A percentile compares a stretch with the other conserved stretches of the same genome.
Evolutionary conservation across 2,113 vertebrate species (phyloP).

Genomic region (Chrysemys picta): DNA sequence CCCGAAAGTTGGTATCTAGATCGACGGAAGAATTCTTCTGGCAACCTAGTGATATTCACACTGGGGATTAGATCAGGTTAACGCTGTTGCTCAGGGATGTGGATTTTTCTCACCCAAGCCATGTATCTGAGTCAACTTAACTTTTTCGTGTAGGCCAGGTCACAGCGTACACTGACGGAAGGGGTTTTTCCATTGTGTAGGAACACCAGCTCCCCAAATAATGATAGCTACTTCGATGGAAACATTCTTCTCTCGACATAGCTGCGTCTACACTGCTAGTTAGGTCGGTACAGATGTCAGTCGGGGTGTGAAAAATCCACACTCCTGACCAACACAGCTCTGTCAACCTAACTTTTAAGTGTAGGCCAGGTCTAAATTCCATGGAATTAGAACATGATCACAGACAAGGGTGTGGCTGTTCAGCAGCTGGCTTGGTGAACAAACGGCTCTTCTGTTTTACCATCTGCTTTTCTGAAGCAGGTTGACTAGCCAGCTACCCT

Average conservation of each 20-base stretch:
- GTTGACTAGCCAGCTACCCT: neutral
- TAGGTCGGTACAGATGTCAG: neutral
- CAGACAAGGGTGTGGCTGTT: conserved; percentile 58
- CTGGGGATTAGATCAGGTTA: neutral
- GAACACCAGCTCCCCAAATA: neutral
- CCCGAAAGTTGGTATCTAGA: neutral
- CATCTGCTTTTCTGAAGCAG: conserved; percentile 46
- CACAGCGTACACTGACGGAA: neutral
- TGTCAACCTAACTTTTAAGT: neutral
- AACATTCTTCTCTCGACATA: neutral
- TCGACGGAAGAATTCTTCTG: neutral
- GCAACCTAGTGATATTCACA: neutral
- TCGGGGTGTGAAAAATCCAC: too few relatives aligned
- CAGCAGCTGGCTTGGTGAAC: conserved; percentile 52
- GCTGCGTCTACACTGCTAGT: neutral
- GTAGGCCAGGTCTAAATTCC: neutral
- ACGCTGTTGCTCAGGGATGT: too few relatives aligned
- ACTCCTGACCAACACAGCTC: neutral
- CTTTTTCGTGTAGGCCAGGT: neutral
- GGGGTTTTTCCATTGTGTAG: neutral
- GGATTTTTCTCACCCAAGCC: neutral
- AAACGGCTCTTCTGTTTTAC: conserved; percentile 66
- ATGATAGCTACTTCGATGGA: neutral
- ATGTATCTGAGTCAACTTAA: neutral
- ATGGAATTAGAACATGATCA: conserved; percentile 21